These are phyloP conservation scores for Cephus sareptanus DNA, from an alignment of 2,888 invertebrate genomes.

Conservation along the genomic window DNA sequence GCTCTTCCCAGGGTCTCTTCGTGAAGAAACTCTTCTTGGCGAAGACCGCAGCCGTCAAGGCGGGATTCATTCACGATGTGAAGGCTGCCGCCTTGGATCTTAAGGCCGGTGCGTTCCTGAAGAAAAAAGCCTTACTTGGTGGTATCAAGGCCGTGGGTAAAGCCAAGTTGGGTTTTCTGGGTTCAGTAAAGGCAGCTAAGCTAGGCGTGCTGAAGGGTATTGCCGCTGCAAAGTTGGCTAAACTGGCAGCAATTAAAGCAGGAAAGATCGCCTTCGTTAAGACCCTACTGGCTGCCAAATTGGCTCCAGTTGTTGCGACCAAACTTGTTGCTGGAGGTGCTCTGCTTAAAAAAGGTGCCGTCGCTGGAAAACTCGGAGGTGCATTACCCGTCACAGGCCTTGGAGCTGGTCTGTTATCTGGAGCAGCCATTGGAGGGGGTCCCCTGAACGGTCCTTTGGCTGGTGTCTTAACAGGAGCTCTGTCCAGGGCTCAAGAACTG, in stretches of 20 bases:
- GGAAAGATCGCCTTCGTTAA: constrained; percentile 19
- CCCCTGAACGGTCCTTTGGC: neutral
- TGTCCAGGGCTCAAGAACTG: neutral
- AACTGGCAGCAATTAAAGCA: constrained; percentile 23
- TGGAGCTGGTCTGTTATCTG: constrained; percentile 53
- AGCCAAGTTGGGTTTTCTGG: constrained; percentile 15
- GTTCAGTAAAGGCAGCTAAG: constrained; percentile 22
- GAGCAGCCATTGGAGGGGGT: neutral
- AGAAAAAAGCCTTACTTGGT: constrained; percentile 17
- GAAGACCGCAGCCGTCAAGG: constrained; percentile 13
- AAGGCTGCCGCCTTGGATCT: constrained; percentile 15
- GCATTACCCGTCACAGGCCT: constrained; percentile 41
- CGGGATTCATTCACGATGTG: constrained; percentile 13
- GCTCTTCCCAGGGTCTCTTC: constrained; percentile 13
- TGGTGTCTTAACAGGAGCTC: constrained; percentile 9
- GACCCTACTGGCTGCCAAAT: constrained; percentile 16
- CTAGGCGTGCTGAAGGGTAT: constrained; percentile 13
- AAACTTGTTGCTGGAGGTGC: constrained; percentile 6
- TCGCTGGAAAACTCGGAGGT: neutral
- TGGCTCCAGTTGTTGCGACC: constrained; percentile 7
- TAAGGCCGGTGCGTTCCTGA: constrained; percentile 21
- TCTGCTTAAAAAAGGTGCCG: neutral
- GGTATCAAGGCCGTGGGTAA: constrained; percentile 16
- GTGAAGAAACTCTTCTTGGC: constrained; percentile 14
- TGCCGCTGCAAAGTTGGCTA: constrained; percentile 13